Conservation (phyloP, 64 coral and sea anemone genomes). For the Porites lutea region DNA sequence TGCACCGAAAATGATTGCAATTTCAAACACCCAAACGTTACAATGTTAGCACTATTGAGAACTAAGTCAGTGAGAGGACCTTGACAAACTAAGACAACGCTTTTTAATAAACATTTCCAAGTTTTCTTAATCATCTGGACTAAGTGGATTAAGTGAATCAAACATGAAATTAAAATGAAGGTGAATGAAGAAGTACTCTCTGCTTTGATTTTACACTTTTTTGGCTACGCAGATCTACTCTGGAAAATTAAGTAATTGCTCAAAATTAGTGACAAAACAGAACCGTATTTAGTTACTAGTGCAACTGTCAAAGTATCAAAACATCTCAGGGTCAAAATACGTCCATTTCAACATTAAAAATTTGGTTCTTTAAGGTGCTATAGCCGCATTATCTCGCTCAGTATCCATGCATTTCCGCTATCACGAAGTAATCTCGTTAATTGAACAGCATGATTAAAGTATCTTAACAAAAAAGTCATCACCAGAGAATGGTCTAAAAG, state of each 20-base stretch:
- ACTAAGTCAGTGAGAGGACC: neutral
- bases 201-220: neutral
- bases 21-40: no score
- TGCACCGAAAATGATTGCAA: no score
- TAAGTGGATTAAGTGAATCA: conserved; percentile 10
- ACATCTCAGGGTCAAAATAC: neutral
- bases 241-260: no score
- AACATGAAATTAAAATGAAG: neutral
- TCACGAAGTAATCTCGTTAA: neutral
- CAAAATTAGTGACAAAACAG: neutral
- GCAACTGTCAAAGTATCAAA: neutral
- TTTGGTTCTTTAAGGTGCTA: neutral
- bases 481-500: no score
- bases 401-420: neutral
- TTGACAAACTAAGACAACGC: neutral
- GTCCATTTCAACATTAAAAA: neutral
- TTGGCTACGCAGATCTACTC: no score
- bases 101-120: conserved; percentile 10
- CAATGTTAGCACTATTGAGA: no score
- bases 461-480: neutral
- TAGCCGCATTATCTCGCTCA: conserved; percentile 1
- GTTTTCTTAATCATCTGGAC: neutral
- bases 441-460: neutral
- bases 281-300: neutral
- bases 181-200: neutral